Percentiles rank a stretch among this genome's conserved stretches.
phyloP scores from a whole-genome alignment of 2,797 vertebrate genomes.

The Sardinella longiceps region DNA sequence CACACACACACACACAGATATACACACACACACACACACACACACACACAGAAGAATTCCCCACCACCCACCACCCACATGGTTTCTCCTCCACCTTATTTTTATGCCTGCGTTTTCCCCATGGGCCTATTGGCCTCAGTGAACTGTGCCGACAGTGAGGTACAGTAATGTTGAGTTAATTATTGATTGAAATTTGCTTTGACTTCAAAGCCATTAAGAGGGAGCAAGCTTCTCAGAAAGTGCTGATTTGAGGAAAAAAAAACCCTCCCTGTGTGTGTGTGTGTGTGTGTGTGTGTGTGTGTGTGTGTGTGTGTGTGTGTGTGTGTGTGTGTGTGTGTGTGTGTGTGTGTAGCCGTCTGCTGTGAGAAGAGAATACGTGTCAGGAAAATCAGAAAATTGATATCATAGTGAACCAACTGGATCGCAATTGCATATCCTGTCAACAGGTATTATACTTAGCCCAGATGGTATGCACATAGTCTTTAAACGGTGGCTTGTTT shows the following conservation, averaged over 20 bases:
- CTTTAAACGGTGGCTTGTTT: slow-evolving; percentile 5
- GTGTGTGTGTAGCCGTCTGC: neutral
- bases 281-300: no score
- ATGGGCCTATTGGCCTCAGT: neutral
- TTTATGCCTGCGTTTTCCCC: neutral
- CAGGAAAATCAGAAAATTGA: neutral
- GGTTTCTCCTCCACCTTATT: neutral
- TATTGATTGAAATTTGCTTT: neutral
- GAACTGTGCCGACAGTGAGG: neutral
- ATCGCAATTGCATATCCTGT: neutral
- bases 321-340: no score
- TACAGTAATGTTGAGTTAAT: slow-evolving; percentile 22
- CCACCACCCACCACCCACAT: neutral
- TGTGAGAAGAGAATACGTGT: neutral
- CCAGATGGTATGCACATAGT: neutral
- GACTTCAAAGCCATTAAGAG: neutral
- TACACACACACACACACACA: neutral
- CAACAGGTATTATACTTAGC: neutral
- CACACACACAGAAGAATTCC: neutral
- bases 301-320: neutral
- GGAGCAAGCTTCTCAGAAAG: neutral
- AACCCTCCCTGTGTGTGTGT: neutral
- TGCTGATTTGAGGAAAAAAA: slow-evolving; percentile 21
- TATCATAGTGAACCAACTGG: neutral
- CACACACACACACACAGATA: neutral